Base-by-base conservation (phyloP, 2,888 invertebrate species). In the Blomia tropicalis region DNA sequence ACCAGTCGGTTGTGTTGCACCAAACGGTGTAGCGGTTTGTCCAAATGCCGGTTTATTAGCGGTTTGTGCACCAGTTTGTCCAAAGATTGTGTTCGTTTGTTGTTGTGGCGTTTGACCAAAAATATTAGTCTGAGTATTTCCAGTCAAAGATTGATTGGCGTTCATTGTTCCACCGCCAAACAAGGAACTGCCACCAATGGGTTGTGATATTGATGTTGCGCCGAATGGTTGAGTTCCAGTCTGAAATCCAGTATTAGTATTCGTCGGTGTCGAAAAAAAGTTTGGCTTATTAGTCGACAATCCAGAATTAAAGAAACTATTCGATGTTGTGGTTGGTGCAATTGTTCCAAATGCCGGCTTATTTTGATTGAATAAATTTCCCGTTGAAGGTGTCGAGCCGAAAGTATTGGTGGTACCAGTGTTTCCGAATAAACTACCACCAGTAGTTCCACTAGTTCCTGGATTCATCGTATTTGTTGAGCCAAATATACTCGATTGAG, bases 401-500 rank as follows among this genome's bases (percentile, higher is more conserved):
- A 61, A 60, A 25, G 68, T 66, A 69, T 53, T 60, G 60, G 66
- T 43, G n/a, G 60, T 23, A 54, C 51, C 1, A 7, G 59, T 17
- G 1, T 61, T 47, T 11, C 66, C 66, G 60, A 69, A 69, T 4
- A 69, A 27, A 53, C 19, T 23, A 36, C 23, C 29, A 3, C 51
- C 51, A 25, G 51, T 51, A 14, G 11, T 56, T 11, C 7, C 7
- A 56, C 41, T n/a, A 41, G 41, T n/a, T 14, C 41, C 41, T 14
- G n/a, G 41, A 27, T 36, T 36, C 36, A 7, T 7, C 7, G 30
- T 19, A 11, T 54, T 19, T 58, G 54, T 71, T 59, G 77, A 71
- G 41, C 80, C 79, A 47, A 47, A 47, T 47, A 27, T 11, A n/a
- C 23, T 47, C 71, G 82, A 81, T 41, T 63, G 64, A n/a, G 54